A percentile compares a stretch with the other conserved stretches of the same genome.
Conservation (phyloP, 2,113 vertebrate species). For the Apteryx owenii region DNA sequence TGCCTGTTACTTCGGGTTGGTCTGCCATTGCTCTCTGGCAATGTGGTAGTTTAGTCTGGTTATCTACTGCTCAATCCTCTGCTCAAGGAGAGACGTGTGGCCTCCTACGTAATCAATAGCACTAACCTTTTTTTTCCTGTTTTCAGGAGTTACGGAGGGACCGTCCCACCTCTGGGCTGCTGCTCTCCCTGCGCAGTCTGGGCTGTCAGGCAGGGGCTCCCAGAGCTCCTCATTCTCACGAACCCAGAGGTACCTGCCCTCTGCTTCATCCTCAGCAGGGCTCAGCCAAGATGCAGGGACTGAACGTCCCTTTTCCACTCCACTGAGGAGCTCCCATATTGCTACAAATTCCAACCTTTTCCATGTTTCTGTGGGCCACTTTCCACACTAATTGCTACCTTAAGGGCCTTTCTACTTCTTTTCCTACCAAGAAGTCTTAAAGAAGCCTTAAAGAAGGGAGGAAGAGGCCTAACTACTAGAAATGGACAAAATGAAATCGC, state of each 20-base stretch:
- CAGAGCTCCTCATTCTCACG: neutral
- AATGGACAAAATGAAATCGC: neutral
- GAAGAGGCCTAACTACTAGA: neutral
- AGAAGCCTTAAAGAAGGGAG: neutral
- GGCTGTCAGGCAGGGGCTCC: neutral
- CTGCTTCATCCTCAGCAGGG: neutral
- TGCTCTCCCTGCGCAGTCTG: neutral
- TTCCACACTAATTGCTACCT: neutral
- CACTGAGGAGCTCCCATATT: neutral
- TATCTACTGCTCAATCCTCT: neutral
- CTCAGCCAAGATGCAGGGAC: neutral
- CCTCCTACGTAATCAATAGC: neutral
- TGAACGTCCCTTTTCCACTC: neutral
- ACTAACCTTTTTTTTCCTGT: neutral
- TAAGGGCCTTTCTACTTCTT: neutral
- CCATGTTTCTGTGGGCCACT: neutral
- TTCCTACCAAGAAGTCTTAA: neutral
- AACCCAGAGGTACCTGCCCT: neutral
- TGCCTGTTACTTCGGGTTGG: neutral
- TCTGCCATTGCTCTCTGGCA: neutral
- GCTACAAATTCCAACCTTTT: neutral
- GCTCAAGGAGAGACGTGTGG: neutral
- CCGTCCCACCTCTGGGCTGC: neutral
- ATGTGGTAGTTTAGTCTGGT: neutral
- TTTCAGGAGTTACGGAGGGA: neutral